Percentiles rank a stretch among this genome's conserved stretches.
These are phyloP conservation scores for Crossocerus cetratus DNA, from an alignment of 2,888 invertebrate species.

Conservation along the genomic window DNA sequence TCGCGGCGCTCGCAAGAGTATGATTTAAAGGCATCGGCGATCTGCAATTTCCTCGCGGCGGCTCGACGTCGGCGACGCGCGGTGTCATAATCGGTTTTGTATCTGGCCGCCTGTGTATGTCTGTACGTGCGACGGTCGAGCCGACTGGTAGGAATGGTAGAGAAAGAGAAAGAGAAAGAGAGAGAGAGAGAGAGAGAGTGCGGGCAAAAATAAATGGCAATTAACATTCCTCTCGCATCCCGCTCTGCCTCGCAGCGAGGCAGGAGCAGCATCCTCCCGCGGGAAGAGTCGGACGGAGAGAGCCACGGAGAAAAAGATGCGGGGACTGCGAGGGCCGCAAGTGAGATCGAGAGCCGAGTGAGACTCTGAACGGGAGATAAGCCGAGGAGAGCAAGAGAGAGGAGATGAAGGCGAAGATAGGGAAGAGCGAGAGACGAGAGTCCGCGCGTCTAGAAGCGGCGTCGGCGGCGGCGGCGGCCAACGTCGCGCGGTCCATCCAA, in stretches of 20 bases:
- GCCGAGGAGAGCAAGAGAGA: neutral
- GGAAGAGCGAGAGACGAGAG: constrained; percentile 17
- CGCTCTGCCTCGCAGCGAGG: constrained; percentile 49
- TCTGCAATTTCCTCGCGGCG: constrained; percentile 46
- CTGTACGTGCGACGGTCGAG: constrained; percentile 40
- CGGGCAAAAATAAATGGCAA: constrained; percentile 73
- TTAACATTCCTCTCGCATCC: constrained; percentile 73
- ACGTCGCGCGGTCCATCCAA: constrained; percentile 51
- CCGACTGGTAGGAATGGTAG: too few species aligned
- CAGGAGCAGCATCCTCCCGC: constrained; percentile 15
- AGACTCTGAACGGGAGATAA: neutral
- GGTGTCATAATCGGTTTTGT: constrained; percentile 62
- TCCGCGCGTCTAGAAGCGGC: constrained; percentile 38
- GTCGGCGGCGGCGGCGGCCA: constrained; percentile 11
- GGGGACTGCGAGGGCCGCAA: constrained; percentile 4
- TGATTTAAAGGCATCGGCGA: constrained; percentile 51
- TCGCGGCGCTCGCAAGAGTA: constrained; percentile 21
- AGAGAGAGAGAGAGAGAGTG: neutral
- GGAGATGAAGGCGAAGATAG: constrained; percentile 4
- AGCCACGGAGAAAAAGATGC: constrained; percentile 13
- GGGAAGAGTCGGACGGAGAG: constrained; percentile 16
- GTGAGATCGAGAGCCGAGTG: constrained; percentile 2
- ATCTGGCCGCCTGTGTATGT: constrained; percentile 53
- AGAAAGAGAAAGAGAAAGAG: too few species aligned
- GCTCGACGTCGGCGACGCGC: constrained; percentile 10